These are phyloP conservation scores for Atherinomorus stipes DNA, from an alignment of 2,113 vertebrate species.

Conservation along the genomic window DNA sequence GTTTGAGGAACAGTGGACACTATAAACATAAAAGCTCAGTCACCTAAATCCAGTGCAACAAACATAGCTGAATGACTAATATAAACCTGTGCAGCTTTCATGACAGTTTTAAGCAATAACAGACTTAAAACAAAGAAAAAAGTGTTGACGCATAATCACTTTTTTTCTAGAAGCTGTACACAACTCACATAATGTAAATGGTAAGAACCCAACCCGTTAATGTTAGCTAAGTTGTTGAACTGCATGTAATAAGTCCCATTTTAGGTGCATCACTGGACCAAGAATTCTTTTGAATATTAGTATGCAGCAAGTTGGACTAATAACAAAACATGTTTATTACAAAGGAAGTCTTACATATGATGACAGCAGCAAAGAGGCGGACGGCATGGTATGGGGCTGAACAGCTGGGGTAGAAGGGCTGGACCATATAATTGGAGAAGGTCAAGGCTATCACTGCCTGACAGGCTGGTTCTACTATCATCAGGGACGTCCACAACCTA, in stretches of 20 bases:
- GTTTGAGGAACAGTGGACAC: neutral
- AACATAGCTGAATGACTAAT: neutral
- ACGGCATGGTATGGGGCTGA: conserved; percentile 75
- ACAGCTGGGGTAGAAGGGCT: conserved; percentile 84
- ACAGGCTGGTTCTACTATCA: conserved; percentile 87
- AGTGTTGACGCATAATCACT: too few species aligned
- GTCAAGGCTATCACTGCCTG: conserved; percentile 87
- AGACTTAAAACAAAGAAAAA: too few species aligned
- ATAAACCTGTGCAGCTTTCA: neutral
- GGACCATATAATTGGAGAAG: conserved; percentile 85
- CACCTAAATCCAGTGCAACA: neutral
- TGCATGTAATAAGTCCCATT: neutral
- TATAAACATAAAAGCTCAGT: neutral
- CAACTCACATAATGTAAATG: too few species aligned
- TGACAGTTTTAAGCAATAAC: neutral
- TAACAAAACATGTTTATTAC: neutral
- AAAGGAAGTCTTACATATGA: conserved; percentile 79
- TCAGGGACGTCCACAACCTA: conserved; percentile 84
- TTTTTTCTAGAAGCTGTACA: too few species aligned
- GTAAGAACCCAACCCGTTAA: too few species aligned
- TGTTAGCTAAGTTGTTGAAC: neutral
- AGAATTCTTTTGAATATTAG: too few species aligned
- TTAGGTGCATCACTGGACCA: neutral
- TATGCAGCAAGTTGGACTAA: neutral
- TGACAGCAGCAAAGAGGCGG: conserved; percentile 83